These are phyloP conservation scores for Platycnemis pennipes DNA, from an alignment of 2,888 invertebrate genomes.

Conservation along the genomic window DNA sequence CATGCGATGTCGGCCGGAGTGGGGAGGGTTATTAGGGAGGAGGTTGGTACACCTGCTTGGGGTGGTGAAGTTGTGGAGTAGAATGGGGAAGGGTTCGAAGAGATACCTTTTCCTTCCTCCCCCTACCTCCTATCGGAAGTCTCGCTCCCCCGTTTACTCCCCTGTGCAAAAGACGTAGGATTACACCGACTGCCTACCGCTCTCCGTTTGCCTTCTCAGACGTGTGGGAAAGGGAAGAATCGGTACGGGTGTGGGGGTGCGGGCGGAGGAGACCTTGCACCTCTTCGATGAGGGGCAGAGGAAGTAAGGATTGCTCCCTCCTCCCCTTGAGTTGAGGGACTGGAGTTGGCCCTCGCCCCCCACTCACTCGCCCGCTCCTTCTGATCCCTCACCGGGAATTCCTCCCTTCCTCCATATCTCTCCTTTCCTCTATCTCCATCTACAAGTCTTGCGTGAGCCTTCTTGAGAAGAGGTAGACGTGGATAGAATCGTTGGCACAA, in stretches of 20 bases:
- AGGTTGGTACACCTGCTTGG: conserved; percentile 48
- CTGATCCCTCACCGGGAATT: too few relatives aligned
- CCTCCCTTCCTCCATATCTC: neutral
- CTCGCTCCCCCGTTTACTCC: neutral
- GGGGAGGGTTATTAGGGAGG: conserved; percentile 37
- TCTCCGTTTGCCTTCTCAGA: too few relatives aligned
- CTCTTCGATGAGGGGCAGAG: neutral
- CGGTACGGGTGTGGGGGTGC: too few relatives aligned
- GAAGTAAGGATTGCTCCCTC: conserved; percentile 41
- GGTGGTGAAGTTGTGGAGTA: neutral
- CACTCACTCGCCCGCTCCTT: neutral
- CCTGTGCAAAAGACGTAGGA: neutral
- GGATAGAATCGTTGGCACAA: neutral
- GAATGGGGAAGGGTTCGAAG: neutral
- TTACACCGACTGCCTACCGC: neutral
- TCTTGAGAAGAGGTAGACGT: neutral
- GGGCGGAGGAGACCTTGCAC: neutral
- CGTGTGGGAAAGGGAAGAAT: neutral
- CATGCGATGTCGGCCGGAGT: neutral
- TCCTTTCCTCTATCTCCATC: neutral
- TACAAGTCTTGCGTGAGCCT: conserved; percentile 16
- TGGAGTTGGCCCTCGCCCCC: conserved; percentile 43
- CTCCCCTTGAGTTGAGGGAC: neutral
- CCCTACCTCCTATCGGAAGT: neutral
- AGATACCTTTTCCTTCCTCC: neutral